These are phyloP conservation scores for Corythucha ciliata DNA, from an alignment of 2,888 invertebrate genomes.

Conservation along the genomic window DNA sequence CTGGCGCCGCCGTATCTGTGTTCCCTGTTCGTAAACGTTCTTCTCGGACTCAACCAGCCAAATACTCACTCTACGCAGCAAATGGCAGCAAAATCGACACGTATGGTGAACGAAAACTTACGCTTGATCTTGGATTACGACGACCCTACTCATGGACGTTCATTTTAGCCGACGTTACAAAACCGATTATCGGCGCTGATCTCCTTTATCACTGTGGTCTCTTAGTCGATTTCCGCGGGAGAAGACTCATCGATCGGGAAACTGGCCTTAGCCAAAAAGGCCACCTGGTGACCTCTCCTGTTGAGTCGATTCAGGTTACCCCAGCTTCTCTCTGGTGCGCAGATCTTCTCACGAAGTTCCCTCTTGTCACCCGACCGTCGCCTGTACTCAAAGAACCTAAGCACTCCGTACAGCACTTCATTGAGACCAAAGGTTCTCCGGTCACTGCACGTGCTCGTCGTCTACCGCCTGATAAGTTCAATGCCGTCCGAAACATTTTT, in stretches of 20 bases:
- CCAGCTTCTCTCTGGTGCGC: neutral
- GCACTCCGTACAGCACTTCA: slow-evolving; percentile 1
- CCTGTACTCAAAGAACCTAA: neutral
- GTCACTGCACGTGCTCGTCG: neutral
- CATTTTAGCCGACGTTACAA: neutral
- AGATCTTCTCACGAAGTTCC: neutral
- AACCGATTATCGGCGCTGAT: neutral
- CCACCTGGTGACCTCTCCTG: too few species aligned
- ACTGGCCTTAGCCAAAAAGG: too few species aligned
- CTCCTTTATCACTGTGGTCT: neutral
- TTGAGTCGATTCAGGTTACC: too few species aligned
- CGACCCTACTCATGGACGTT: neutral
- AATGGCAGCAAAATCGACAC: neutral
- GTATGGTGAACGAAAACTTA: neutral
- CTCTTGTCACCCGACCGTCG: neutral
- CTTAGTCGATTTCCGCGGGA: neutral
- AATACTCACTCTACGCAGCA: neutral
- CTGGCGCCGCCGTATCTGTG: neutral
- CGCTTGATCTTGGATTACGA: neutral
- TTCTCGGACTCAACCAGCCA: neutral
- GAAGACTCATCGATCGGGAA: neutral
- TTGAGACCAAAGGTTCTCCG: neutral
- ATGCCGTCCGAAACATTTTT: neutral
- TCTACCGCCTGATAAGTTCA: slow-evolving; percentile 5
- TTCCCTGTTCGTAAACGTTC: neutral